Evolutionary conservation across 2,888 invertebrate genomes (phyloP).

Genomic region (Leptopilina drosophilae): DNA sequence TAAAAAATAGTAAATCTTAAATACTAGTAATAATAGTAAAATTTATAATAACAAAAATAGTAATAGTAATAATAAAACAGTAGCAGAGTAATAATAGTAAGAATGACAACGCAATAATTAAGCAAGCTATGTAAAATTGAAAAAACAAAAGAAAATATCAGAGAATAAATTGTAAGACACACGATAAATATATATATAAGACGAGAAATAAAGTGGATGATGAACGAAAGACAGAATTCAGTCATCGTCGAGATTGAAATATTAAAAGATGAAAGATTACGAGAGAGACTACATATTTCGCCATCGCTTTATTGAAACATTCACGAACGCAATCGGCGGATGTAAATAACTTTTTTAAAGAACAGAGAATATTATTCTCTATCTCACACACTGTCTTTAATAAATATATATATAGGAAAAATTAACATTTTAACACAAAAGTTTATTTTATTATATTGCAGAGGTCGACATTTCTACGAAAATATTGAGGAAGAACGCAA

Average conservation of each 20-base stretch:
- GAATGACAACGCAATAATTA: too few relatives aligned
- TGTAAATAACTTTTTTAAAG: slow-evolving; percentile 15
- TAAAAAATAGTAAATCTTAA: too few relatives aligned
- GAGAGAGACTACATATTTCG: neutral
- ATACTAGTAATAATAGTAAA: too few relatives aligned
- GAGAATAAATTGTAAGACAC: neutral
- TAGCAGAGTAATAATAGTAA: too few relatives aligned
- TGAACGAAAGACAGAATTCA: neutral
- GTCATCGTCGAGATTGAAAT: neutral
- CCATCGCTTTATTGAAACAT: slow-evolving; percentile 13
- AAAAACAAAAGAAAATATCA: neutral
- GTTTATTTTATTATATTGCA: neutral
- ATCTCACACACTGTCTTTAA: neutral
- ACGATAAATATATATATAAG: neutral
- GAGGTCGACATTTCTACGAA: slow-evolving; percentile 25
- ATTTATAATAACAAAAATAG: too few relatives aligned
- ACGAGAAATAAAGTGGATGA: too few relatives aligned
- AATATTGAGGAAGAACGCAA: slow-evolving; percentile 23
- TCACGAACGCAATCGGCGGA: neutral
- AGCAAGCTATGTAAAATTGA: neutral
- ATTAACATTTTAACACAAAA: neutral
- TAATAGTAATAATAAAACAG: too few relatives aligned
- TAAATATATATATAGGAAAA: neutral
- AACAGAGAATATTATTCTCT: too few relatives aligned
- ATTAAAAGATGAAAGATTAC: too few relatives aligned